phyloP scores from a whole-genome alignment of 2,888 invertebrate species.

The Perdita meconis region DNA sequence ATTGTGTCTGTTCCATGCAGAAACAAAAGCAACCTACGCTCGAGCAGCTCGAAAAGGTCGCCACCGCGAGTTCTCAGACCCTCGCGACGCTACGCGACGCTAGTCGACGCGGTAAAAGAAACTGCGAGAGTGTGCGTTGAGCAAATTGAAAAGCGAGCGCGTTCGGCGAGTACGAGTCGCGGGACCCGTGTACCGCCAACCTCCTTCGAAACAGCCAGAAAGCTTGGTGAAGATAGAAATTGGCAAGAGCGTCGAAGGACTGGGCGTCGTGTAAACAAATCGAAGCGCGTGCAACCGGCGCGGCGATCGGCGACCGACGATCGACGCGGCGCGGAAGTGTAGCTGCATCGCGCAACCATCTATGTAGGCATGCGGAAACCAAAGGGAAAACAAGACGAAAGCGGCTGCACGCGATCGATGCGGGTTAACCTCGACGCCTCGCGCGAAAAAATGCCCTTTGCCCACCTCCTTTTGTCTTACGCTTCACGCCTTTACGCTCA shows the following conservation, averaged over 20 bases:
- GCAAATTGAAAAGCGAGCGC: too few species aligned
- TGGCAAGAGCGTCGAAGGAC: too few species aligned
- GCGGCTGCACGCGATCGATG: slow-evolving; percentile 44
- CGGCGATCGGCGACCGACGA: too few species aligned
- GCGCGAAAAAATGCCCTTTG: slow-evolving; percentile 8
- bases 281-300: slow-evolving; percentile 22
- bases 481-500: neutral
- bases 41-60: too few species aligned
- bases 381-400: slow-evolving; percentile 26
- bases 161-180: too few species aligned
- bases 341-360: slow-evolving; percentile 25
- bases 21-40: neutral
- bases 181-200: too few species aligned
- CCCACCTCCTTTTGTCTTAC: neutral
- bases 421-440: neutral
- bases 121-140: too few species aligned
- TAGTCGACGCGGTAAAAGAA: too few species aligned
- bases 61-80: too few species aligned
- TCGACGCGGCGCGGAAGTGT: slow-evolving; percentile 37
- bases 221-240: slow-evolving; percentile 37
- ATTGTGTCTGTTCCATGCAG: slow-evolving; percentile 16
- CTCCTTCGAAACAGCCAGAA: too few species aligned
- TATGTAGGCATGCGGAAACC: slow-evolving; percentile 30
- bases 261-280: slow-evolving; percentile 22
- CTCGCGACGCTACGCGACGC: too few species aligned